Evolutionary conservation across 2,797 vertebrate genomes (phyloP), one percentile per base, ranked within the genome.

Genomic region (Meriones psammophilus): DNA sequence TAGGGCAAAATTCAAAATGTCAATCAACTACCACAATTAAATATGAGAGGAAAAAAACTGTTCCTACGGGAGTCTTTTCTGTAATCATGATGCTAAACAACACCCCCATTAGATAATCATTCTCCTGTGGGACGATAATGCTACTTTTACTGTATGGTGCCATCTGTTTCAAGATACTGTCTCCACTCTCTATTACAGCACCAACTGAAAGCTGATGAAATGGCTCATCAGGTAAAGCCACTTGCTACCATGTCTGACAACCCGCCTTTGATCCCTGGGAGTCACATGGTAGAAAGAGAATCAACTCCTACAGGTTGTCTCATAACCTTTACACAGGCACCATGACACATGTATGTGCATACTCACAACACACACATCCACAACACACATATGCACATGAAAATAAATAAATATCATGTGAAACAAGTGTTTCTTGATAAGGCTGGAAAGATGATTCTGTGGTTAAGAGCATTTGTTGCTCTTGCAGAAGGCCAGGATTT

Each of bases 1-100:
- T 26, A 77, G 54, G 39, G 80, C 13, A 89, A 84, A 96, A 96
- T 88, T 89, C 26, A 89, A 94, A n/a, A 90, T 84, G 84, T 81
- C 15, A 26, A n/a, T 87, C 20, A 96, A 71, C 56, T 26, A 5
- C 64, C 60, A 64, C 58, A 46, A 15, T 62, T 93, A 54, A 77
- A 85, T 89, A 42, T 1, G 76, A 94, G 60, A 30, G 30, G 66
- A 7, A 2, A 42, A 14, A 42, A 42, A 58, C 39, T 22, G 64
- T 17, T 62, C 36, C 50, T 85, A 2, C 0, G 68, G 62, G 50
- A 87, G 5, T 78, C 69, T 92, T 86, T 93, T 46, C 28, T 64
- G 60, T 60, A 83, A 74, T 36, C 6, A 10, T 58, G 80, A 86
- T 56, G 33, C 28, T 91, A 77, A 95, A 28, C 24, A 54, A 8